phyloP scores from a whole-genome alignment of 2,888 invertebrate species.

The Branchinecta sandiegonensis region DNA sequence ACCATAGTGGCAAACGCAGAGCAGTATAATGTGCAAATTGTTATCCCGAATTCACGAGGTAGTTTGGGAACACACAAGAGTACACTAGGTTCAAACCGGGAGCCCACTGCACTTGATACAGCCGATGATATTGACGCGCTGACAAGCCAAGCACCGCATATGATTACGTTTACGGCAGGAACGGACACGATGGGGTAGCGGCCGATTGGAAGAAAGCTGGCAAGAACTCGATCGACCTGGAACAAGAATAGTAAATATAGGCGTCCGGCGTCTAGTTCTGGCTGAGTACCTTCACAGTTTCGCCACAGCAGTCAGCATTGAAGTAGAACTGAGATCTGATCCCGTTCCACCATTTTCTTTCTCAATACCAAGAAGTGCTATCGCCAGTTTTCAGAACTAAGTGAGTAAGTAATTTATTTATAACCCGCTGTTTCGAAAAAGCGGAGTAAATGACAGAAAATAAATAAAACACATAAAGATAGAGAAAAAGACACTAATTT shows the following conservation, averaged over 20 bases:
- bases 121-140: constrained; percentile 25
- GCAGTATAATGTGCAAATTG: constrained; percentile 29
- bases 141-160: constrained; percentile 25
- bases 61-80: constrained; percentile 31
- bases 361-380: too few species aligned
- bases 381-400: too few species aligned
- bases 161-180: constrained; percentile 1
- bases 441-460: too few species aligned
- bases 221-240: constrained; percentile 23
- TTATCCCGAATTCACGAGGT: constrained; percentile 30
- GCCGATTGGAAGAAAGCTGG: constrained; percentile 23
- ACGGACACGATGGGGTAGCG: constrained; percentile 26
- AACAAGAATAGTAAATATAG: background rate
- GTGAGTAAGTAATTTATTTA: too few species aligned
- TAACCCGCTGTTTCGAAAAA: too few species aligned
- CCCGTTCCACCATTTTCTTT: too few species aligned
- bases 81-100: constrained; percentile 30
- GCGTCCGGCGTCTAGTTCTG: too few species aligned
- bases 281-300: too few species aligned
- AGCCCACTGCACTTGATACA: constrained; percentile 28
- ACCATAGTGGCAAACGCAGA: constrained; percentile 28
- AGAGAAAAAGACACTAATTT: too few species aligned
- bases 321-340: too few species aligned
- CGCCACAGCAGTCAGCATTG: too few species aligned
- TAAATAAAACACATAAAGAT: too few species aligned